phyloP scores from a whole-genome alignment of 2,113 vertebrate species.

The Perca fluviatilis region DNA sequence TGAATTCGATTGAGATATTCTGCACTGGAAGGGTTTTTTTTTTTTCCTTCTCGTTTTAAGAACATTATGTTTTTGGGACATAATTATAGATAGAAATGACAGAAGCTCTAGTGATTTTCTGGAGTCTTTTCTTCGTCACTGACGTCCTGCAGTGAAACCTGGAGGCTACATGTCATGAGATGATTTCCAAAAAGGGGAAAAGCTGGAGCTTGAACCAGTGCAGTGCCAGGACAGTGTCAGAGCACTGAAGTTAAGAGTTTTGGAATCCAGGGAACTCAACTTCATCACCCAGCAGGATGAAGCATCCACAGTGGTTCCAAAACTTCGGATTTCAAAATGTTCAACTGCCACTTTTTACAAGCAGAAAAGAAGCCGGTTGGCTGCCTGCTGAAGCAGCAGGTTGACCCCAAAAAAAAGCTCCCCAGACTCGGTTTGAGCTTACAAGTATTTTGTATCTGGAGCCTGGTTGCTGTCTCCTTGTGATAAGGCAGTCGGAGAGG shows the following conservation, averaged over 20 bases:
- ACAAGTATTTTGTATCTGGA: neutral
- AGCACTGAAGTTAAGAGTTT: neutral
- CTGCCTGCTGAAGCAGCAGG: neutral
- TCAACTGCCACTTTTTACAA: conserved; percentile 12
- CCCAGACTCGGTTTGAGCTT: conserved; percentile 7
- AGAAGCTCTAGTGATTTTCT: neutral
- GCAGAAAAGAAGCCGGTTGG: conserved; percentile 7
- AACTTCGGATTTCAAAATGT: neutral
- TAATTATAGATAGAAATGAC: conserved; percentile 4
- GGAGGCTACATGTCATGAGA: conserved; percentile 22
- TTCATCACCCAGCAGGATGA: conserved; percentile 3
- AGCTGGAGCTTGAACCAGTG: neutral
- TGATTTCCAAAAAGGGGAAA: conserved; percentile 1
- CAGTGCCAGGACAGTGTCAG: neutral
- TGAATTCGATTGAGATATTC: neutral
- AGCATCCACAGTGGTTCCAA: conserved; percentile 21
- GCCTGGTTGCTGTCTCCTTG: neutral
- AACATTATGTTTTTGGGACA: neutral
- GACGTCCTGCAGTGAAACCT: conserved; percentile 17
- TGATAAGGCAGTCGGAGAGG: neutral
- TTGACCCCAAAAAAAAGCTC: neutral
- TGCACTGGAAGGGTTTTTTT: neutral
- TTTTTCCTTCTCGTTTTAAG: neutral
- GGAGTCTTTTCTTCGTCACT: neutral
- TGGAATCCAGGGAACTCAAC: conserved; percentile 22